Evolutionary conservation across 2,113 vertebrate species (phyloP), one percentile per base, ranked within the genome.

Genomic region (Lota lota): DNA sequence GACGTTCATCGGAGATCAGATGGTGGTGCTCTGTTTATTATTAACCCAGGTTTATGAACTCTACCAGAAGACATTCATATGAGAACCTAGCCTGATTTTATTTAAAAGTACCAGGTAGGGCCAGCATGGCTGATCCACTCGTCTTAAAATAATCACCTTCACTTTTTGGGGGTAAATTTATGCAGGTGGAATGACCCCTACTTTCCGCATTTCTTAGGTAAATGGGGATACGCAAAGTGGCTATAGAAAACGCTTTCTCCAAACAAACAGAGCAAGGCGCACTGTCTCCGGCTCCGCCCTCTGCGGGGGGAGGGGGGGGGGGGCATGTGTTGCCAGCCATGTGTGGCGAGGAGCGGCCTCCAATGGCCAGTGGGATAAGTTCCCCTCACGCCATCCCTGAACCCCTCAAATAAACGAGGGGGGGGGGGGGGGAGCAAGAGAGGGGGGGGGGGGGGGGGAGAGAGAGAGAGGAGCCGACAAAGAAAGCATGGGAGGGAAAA

Each of bases 201-300:
- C 24, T 28, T 3, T 56, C 64, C 68, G 54, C 77, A 67, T 71
- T 62, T 59, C 65, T 57, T 66, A 56, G 61, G 58, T 74, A 66
- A 79, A 77, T 47, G 1, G 21, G 4, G 16, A 82, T 66, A 58
- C 53, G 60, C 54, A 1, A 19, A 67, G 68, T 85, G 66, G 78
- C 67, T 78, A 59, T 63, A 71, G 71, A 19, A 22, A 73, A 83
- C 66, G 50, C 70, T 19, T 33, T 79, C 67, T 84, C 18, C 66
- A 85, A 83, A 83, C 76, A 79, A 47, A 78, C 68, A 82, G 40
- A 36, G 54, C 36, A 51, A 64, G 68, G 61, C 69, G 18, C 78
- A n/a, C n/a, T 28, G 28, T 28, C 73, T 67, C 69, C 59, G 73
- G 68, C 66, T 76, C 64, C 56, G 28, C 51, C 69, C 53, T 58